Conservation (phyloP, 37 sponge, comb jelly and placozoan genomes). For the Tethya wilhelma region DNA sequence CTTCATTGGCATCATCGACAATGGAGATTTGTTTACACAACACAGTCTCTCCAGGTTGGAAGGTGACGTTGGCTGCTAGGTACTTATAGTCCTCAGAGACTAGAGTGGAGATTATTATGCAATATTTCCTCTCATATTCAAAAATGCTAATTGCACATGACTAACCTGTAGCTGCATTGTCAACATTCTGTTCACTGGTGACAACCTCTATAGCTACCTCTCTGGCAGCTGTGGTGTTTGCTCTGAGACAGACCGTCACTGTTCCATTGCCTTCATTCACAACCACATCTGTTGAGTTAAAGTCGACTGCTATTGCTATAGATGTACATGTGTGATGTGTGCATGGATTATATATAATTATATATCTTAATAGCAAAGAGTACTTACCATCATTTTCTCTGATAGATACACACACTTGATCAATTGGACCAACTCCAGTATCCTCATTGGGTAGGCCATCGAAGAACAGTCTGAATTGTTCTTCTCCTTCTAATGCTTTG, state of each 20-base stretch:
- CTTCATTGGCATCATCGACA: slow-evolving; percentile 28
- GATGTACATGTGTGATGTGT: neutral
- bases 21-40: slow-evolving; percentile 10
- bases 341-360: neutral
- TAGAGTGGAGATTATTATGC: neutral
- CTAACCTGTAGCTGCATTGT: too few relatives aligned
- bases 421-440: neutral
- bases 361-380: too few relatives aligned
- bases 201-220: too few relatives aligned
- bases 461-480: slow-evolving; percentile 9
- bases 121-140: too few relatives aligned
- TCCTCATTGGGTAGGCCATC: neutral
- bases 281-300: neutral
- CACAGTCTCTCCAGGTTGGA: slow-evolving; percentile 25
- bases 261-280: slow-evolving; percentile 38
- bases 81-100: slow-evolving; percentile 22
- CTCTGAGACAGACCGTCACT: slow-evolving; percentile 25
- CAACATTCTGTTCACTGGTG: too few relatives aligned
- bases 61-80: slow-evolving; percentile 4
- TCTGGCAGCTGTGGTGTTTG: too few relatives aligned
- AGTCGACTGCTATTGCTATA: slow-evolving; percentile 14
- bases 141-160: too few relatives aligned
- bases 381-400: slow-evolving; percentile 26
- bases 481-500: slow-evolving; percentile 7
- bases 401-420: slow-evolving; percentile 20